Percentiles rank a stretch among this genome's conserved stretches.
Evolutionary conservation across 2,113 vertebrate genomes (phyloP).

Genomic region (Neodontobutis hainanensis): DNA sequence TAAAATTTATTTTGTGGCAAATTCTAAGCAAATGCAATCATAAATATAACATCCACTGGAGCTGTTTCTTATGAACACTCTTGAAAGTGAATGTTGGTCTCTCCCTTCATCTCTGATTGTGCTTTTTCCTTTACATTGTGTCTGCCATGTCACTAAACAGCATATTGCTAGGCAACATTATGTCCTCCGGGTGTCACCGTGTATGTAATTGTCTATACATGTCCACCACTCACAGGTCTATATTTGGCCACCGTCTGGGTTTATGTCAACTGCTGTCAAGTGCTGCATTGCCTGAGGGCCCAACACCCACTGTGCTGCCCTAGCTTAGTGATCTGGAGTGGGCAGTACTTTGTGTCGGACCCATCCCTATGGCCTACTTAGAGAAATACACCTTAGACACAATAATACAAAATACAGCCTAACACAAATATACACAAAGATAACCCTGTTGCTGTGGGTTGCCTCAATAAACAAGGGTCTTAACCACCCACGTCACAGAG

Average conservation of each 20-base stretch:
- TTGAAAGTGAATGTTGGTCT: neutral
- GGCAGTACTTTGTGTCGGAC: constrained; percentile 59
- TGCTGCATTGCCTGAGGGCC: constrained; percentile 54
- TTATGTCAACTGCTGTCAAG: constrained; percentile 72
- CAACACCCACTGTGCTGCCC: constrained; percentile 49
- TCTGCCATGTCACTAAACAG: constrained; percentile 32
- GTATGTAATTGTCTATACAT: constrained; percentile 59
- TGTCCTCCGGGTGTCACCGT: constrained; percentile 47
- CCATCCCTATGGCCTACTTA: constrained; percentile 64
- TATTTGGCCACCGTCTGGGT: constrained; percentile 60
- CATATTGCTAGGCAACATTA: constrained; percentile 45
- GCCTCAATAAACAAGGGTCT: constrained; percentile 39
- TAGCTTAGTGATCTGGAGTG: constrained; percentile 63
- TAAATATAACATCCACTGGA: neutral
- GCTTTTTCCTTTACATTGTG: constrained; percentile 26
- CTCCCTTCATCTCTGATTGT: neutral
- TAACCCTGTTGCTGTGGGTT: constrained; percentile 28
- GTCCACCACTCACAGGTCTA: constrained; percentile 49
- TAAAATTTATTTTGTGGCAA: too few relatives aligned
- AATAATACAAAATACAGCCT: constrained; percentile 35
- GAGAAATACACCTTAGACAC: constrained; percentile 35
- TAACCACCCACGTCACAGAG: constrained; percentile 32
- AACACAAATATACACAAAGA: constrained; percentile 18
- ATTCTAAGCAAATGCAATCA: too few relatives aligned
- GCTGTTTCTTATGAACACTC: constrained; percentile 1